Conservation (phyloP, 1,140 invertebrate species). For the Halesus radiatus region DNA sequence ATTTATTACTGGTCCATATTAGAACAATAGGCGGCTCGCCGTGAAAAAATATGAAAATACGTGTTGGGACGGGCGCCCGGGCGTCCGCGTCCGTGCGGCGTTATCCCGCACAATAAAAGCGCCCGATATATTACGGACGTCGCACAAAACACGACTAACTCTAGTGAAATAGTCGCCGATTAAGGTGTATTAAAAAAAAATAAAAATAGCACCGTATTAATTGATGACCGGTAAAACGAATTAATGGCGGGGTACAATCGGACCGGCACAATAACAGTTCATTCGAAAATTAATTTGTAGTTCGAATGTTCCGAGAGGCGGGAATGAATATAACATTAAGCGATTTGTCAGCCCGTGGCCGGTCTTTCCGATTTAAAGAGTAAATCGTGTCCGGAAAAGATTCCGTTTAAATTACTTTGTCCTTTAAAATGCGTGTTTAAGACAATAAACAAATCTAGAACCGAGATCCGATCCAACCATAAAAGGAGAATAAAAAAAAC, state of each 20-base stretch:
- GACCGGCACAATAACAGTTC: too few species aligned
- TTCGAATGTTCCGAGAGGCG: too few species aligned
- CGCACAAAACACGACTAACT: constrained; percentile 16
- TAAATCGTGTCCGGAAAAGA: too few species aligned
- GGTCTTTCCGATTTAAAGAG: too few species aligned
- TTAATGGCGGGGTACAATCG: neutral
- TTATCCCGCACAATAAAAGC: constrained; percentile 14
- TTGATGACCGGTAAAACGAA: constrained; percentile 18
- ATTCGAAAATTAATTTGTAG: too few species aligned
- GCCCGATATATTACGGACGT: constrained; percentile 18
- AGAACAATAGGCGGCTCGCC: constrained; percentile 35
- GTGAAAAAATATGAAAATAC: constrained; percentile 42
- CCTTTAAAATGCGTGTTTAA: neutral
- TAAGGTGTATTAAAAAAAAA: constrained; percentile 7
- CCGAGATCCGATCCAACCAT: too few species aligned
- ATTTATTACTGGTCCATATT: constrained; percentile 35
- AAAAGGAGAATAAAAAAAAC: too few species aligned
- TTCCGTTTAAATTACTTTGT: too few species aligned
- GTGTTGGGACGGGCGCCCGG: constrained; percentile 8
- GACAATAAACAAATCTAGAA: neutral
- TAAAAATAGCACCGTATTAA: neutral
- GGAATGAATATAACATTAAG: too few species aligned
- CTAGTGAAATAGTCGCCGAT: neutral
- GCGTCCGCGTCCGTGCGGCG: constrained; percentile 10
- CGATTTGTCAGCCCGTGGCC: too few species aligned